phyloP scores from a whole-genome alignment of 1,140 invertebrate genomes.

The Archivesica marissinica region DNA sequence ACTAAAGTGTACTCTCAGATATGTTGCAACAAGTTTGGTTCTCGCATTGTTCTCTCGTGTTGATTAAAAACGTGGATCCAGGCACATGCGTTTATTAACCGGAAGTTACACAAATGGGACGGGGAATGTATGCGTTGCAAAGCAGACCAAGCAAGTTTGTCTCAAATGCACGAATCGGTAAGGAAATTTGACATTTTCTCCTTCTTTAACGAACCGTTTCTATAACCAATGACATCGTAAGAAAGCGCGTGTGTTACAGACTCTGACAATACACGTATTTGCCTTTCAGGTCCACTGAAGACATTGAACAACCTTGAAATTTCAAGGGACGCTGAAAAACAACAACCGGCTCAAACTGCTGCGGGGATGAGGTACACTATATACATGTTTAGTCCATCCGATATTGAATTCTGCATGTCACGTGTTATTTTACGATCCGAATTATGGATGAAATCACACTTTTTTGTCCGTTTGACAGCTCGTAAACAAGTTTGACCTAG shows the following conservation, averaged over 20 bases:
- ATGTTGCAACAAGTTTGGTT: no score
- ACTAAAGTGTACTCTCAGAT: no score
- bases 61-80: not conserved
- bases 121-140: conserved; percentile 74
- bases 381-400: not conserved
- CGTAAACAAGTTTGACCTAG: conserved; percentile 36
- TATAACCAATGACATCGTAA: not conserved
- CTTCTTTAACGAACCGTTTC: not conserved
- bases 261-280: conserved; percentile 40
- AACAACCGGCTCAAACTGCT: conserved; percentile 15
- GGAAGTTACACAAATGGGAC: conserved; percentile 61
- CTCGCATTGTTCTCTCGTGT: no score
- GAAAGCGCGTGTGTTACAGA: conserved; percentile 26
- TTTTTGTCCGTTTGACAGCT: not conserved
- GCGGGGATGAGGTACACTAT: conserved; percentile 66
- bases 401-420: not conserved
- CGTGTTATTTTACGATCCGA: no score
- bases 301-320: conserved; percentile 71
- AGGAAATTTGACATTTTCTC: conserved; percentile 46
- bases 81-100: not conserved
- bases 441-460: not conserved
- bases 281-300: conserved; percentile 66
- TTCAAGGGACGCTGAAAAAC: conserved; percentile 55
- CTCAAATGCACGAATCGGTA: conserved; percentile 71
- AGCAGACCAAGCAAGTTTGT: conserved; percentile 73